A percentile compares a stretch with the other conserved stretches of the same genome.
These are phyloP conservation scores for Nixonia krombeini DNA, from an alignment of 1,140 invertebrate genomes.

Conservation along the genomic window DNA sequence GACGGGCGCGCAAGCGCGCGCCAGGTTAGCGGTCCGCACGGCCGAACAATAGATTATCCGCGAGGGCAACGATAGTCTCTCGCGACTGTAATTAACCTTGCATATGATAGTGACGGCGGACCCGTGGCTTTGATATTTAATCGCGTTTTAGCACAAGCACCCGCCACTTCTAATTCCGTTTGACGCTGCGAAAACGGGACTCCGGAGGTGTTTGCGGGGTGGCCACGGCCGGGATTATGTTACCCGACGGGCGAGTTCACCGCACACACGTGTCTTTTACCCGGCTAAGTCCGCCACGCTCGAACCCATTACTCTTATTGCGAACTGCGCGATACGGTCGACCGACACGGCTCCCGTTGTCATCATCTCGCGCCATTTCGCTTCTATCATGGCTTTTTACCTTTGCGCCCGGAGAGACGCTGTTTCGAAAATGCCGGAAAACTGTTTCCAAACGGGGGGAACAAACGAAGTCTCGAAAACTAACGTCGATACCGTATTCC, in stretches of 20 bases:
- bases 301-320: too few relatives aligned
- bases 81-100: conserved; percentile 60
- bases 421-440: too few relatives aligned
- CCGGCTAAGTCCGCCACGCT: too few relatives aligned
- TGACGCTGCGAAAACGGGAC: conserved; percentile 53
- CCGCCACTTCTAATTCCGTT: conserved; percentile 64
- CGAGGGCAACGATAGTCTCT: conserved; percentile 38
- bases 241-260: conserved; percentile 18
- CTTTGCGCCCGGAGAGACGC: too few relatives aligned
- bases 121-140: conserved; percentile 67
- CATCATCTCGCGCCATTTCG: too few relatives aligned
- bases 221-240: conserved; percentile 24
- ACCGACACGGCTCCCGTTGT: too few relatives aligned
- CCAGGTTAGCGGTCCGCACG: conserved; percentile 15
- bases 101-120: conserved; percentile 56
- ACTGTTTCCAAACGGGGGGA: too few relatives aligned
- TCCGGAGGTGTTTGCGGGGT: conserved; percentile 25
- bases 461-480: too few relatives aligned
- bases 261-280: too few relatives aligned
- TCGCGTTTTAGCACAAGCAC: conserved; percentile 62
- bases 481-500: too few relatives aligned
- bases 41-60: conserved; percentile 51
- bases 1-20: neutral
- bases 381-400: too few relatives aligned
- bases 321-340: too few relatives aligned